A percentile compares a stretch with the other conserved stretches of the same genome.
These are phyloP conservation scores for Neuroterus valhalla DNA, from an alignment of 1,140 invertebrate species.

Conservation along the genomic window DNA sequence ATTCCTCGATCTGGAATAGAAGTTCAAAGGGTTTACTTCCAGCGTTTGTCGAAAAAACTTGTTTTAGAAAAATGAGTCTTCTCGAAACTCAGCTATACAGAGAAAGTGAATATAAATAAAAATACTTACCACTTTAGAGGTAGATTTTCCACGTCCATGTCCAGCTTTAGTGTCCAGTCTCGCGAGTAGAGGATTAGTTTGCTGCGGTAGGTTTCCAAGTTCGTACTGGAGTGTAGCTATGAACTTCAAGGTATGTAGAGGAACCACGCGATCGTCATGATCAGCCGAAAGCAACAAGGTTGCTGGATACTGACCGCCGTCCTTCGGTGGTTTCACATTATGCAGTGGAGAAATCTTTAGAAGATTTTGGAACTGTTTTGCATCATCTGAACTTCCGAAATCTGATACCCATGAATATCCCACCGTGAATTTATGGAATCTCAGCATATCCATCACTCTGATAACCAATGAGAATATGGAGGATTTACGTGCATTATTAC, in stretches of 20 bases:
- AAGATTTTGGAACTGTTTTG: slow-evolving; percentile 91
- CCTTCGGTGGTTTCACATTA: slow-evolving; percentile 86
- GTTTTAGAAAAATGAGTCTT: too few species aligned
- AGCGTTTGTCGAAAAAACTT: not conserved
- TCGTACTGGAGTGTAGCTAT: slow-evolving; percentile 92
- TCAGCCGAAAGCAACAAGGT: slow-evolving; percentile 94
- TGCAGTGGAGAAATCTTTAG: slow-evolving; percentile 97
- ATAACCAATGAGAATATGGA: slow-evolving; percentile 53
- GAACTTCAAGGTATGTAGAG: slow-evolving; percentile 96
- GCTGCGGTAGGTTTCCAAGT: slow-evolving; percentile 78
- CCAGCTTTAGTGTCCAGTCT: slow-evolving; percentile 96
- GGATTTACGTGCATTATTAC: slow-evolving; percentile 33
- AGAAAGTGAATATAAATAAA: slow-evolving; percentile 24
- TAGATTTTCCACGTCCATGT: slow-evolving; percentile 97
- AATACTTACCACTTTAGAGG: slow-evolving; percentile 87
- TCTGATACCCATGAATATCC: slow-evolving; percentile 97
- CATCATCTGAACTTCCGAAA: slow-evolving; percentile 93
- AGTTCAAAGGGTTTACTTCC: slow-evolving; percentile 39
- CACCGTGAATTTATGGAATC: slow-evolving; percentile 99
- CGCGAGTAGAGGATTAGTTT: slow-evolving; percentile 93
- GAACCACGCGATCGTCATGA: slow-evolving; percentile 98
- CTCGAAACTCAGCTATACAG: not conserved
- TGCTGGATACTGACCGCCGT: slow-evolving; percentile 88
- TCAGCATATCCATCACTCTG: slow-evolving; percentile 97
- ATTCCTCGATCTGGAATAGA: slow-evolving; percentile 89